Evolutionary conservation across 2,888 invertebrate genomes (phyloP).

Genomic region (Dioctria linearis): DNA sequence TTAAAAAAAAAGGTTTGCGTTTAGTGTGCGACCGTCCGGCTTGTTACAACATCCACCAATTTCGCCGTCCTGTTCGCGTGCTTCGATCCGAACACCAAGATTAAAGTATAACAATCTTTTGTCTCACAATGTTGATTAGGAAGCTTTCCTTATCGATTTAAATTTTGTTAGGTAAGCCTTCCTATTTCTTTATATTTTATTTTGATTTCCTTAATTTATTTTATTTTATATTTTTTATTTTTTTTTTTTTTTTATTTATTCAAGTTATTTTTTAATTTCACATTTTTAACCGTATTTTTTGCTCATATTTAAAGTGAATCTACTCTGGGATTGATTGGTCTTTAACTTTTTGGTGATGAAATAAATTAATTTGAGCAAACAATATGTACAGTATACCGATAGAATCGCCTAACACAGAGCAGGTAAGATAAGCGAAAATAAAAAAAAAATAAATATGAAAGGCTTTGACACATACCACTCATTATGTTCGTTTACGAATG

Average conservation of each 20-base stretch:
- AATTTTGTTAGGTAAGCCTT: too few species aligned
- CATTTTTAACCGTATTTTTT: slow-evolving; percentile 38
- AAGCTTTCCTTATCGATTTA: too few species aligned
- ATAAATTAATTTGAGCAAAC: slow-evolving; percentile 46
- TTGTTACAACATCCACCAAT: too few species aligned
- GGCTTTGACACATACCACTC: not conserved
- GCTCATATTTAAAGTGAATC: slow-evolving; percentile 46
- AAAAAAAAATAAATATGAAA: slow-evolving; percentile 23
- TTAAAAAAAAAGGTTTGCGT: too few species aligned
- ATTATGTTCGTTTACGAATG: too few species aligned
- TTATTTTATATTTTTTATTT: not conserved
- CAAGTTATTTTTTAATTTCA: not conserved
- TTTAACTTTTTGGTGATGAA: slow-evolving; percentile 36
- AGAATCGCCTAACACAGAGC: slow-evolving; percentile 34
- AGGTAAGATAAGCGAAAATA: slow-evolving; percentile 47
- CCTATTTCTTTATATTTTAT: not conserved
- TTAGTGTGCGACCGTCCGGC: too few species aligned
- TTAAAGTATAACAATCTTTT: too few species aligned
- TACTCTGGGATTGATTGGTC: slow-evolving; percentile 45
- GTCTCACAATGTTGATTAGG: too few species aligned
- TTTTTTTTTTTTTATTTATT: slow-evolving; percentile 5
- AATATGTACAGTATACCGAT: slow-evolving; percentile 48
- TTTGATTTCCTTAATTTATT: not conserved
- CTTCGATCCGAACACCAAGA: too few species aligned
- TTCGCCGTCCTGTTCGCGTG: too few species aligned